Conservation (phyloP, 2,888 invertebrate genomes). For the Drosophila sordidula region DNA sequence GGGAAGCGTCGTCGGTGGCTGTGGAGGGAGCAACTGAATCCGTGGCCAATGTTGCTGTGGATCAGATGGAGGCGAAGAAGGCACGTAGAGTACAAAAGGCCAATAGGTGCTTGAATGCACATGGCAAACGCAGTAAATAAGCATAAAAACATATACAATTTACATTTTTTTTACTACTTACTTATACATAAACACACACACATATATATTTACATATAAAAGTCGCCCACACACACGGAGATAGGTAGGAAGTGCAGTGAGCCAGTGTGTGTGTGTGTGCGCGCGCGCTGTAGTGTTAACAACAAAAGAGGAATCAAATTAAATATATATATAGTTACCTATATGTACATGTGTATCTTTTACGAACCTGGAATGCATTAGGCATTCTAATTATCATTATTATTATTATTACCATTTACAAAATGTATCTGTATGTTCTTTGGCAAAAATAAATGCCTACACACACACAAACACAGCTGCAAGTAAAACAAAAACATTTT, state of each 20-base stretch:
- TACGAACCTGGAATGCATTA: conserved; percentile 63
- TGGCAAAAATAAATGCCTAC: conserved; percentile 35
- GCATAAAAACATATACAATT: conserved; percentile 64
- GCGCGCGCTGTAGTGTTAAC: conserved; percentile 59
- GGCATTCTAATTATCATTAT: conserved; percentile 67
- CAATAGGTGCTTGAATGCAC: conserved; percentile 84
- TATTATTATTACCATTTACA: conserved; percentile 60
- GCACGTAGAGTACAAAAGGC: conserved; percentile 86
- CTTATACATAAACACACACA: conserved; percentile 49
- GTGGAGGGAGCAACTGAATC: conserved; percentile 27
- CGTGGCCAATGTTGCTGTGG: conserved; percentile 37
- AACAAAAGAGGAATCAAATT: conserved; percentile 65
- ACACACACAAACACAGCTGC: conserved; percentile 32
- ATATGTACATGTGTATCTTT: conserved; percentile 52
- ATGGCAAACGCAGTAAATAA: conserved; percentile 85
- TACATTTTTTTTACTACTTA: conserved; percentile 70
- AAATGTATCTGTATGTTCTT: conserved; percentile 61
- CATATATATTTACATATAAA: conserved; percentile 58
- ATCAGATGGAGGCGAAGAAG: conserved; percentile 83
- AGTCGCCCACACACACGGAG: conserved; percentile 26
- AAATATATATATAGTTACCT: conserved; percentile 42
- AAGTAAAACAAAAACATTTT: conserved; percentile 37
- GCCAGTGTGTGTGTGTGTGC: conserved; percentile 24
- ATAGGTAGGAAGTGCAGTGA: background rate
- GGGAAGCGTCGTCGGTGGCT: conserved; percentile 14